A percentile compares a stretch with the other conserved stretches of the same genome.
Evolutionary conservation across 1,140 invertebrate genomes (phyloP).

Genomic region (Drosophila bifasciata): DNA sequence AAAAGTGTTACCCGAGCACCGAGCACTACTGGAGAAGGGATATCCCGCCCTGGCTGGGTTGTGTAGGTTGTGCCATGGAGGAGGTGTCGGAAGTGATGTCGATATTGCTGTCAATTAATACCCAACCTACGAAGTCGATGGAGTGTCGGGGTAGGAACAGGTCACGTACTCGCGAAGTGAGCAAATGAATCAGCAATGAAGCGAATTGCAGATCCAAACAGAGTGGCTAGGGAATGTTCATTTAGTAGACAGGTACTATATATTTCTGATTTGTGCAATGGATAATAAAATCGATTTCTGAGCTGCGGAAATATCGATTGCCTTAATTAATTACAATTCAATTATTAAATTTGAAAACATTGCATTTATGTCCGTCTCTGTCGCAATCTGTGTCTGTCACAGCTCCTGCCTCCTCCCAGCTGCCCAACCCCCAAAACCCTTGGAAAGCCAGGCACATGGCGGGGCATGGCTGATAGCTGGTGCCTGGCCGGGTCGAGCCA

Average conservation of each 20-base stretch:
- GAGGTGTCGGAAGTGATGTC: background rate
- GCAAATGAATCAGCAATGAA: conserved; percentile 28
- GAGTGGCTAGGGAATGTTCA: too few species aligned
- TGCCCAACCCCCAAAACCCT: background rate
- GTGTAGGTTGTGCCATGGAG: background rate
- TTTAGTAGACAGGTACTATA: too few species aligned
- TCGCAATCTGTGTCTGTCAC: background rate
- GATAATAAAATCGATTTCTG: background rate
- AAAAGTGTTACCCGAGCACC: background rate
- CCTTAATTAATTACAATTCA: conserved; percentile 1
- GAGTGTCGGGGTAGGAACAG: conserved; percentile 18
- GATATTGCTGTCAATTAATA: conserved; percentile 41
- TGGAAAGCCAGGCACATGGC: background rate
- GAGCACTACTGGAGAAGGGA: too few species aligned
- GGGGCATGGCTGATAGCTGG: too few species aligned
- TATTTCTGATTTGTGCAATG: too few species aligned
- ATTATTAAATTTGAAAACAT: background rate
- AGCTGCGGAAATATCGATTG: background rate
- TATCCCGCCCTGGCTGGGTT: background rate
- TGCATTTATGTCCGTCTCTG: too few species aligned
- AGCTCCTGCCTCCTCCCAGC: background rate
- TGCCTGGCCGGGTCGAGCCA: too few species aligned
- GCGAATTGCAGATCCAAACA: conserved; percentile 2
- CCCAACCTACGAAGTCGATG: conserved; percentile 13
- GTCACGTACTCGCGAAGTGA: conserved; percentile 46